phyloP scores from a whole-genome alignment of 2,888 invertebrate genomes.

The Metellina segmentata region DNA sequence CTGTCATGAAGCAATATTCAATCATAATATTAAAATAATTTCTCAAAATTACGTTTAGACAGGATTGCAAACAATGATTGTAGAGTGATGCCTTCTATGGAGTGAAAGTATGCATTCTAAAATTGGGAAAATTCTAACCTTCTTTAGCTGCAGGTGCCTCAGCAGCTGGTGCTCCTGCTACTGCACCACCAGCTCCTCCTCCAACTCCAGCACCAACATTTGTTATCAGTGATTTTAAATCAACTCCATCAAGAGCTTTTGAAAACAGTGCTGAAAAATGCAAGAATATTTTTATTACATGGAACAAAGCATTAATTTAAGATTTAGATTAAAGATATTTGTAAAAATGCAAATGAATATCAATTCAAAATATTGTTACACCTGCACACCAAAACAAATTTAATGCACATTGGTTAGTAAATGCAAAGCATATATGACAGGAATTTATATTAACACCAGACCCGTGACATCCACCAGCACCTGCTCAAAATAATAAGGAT shows the following conservation, averaged over 20 bases:
- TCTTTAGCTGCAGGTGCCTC: slow-evolving; percentile 78
- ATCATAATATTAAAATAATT: no score
- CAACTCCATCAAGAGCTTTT: slow-evolving; percentile 96
- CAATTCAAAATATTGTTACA: no score
- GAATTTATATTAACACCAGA: no score
- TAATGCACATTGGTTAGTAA: no score
- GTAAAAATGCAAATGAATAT: no score
- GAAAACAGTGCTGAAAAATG: slow-evolving; percentile 87
- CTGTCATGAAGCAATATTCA: no score
- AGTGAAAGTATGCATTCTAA: not conserved
- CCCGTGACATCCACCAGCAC: no score
- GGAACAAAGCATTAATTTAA: not conserved
- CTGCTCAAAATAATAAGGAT: no score
- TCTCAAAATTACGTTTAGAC: no score
- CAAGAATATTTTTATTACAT: not conserved
- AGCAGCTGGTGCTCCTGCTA: slow-evolving; percentile 83
- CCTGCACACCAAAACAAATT: no score
- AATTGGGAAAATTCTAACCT: slow-evolving; percentile 18
- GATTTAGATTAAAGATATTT: not conserved
- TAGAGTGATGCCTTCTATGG: not conserved
- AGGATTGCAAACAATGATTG: no score
- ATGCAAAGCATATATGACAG: no score
- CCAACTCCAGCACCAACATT: slow-evolving; percentile 96
- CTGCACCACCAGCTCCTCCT: slow-evolving; percentile 85
- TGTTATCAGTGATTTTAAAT: slow-evolving; percentile 95